phyloP scores from a whole-genome alignment of 2,888 invertebrate genomes.

The Sarcophaga subvicina region DNA sequence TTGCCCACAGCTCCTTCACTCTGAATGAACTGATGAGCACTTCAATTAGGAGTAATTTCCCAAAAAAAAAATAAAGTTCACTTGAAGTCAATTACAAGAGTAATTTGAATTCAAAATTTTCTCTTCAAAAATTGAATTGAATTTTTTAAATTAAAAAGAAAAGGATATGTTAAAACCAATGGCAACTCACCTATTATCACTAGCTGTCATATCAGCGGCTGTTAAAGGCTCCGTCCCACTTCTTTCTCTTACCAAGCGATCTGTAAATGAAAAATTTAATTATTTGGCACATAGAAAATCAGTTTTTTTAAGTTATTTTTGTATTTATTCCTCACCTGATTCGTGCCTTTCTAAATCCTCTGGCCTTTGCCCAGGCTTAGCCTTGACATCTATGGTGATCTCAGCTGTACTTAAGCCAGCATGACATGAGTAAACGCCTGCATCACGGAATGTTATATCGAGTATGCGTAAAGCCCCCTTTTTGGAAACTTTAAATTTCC shows the following conservation, averaged over 20 bases:
- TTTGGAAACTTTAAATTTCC: conserved; percentile 93
- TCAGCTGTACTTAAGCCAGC: conserved; percentile 92
- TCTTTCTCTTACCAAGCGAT: conserved; percentile 80
- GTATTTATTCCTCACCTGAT: conserved; percentile 74
- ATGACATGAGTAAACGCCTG: conserved; percentile 93
- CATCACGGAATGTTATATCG: conserved; percentile 90
- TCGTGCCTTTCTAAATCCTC: conserved; percentile 87
- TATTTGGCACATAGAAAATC: neutral
- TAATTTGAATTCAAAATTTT: no score
- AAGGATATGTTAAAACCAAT: no score
- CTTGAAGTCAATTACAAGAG: no score
- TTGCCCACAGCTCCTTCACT: no score
- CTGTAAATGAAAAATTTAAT: conserved; percentile 68
- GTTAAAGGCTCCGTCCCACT: conserved; percentile 81
- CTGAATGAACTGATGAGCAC: no score
- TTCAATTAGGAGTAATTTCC: no score
- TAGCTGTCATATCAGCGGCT: conserved; percentile 80
- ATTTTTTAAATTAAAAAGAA: no score
- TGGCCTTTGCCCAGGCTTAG: conserved; percentile 90
- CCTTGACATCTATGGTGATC: conserved; percentile 90
- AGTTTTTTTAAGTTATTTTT: neutral
- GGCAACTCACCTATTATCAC: conserved; percentile 78
- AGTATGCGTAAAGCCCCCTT: conserved; percentile 95
- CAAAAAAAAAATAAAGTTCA: no score
- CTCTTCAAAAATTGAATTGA: no score